These are phyloP conservation scores for Sebastes trivittatus DNA, from an alignment of 2,797 vertebrate species.

Conservation along the genomic window DNA sequence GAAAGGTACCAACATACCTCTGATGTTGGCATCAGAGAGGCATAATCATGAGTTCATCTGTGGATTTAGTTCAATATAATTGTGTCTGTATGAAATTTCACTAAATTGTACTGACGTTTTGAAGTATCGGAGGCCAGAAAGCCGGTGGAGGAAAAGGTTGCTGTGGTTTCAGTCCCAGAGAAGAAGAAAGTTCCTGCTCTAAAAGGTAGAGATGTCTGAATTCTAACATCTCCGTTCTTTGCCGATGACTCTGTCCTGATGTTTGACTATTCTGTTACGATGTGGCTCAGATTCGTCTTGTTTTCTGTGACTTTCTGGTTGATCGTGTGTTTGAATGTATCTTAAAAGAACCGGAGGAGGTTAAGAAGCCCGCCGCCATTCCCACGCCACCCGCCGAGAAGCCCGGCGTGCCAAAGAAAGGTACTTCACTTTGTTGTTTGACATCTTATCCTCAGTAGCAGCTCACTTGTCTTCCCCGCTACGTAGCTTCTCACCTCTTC, in stretches of 20 bases:
- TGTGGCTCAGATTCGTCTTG: background rate
- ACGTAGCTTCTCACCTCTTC: conserved; percentile 9
- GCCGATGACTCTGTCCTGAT: background rate
- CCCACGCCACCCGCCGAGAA: conserved; percentile 35
- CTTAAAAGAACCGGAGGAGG: conserved; percentile 64
- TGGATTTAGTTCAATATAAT: background rate
- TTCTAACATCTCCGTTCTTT: background rate
- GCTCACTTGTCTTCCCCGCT: background rate
- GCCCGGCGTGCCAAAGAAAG: conserved; percentile 65
- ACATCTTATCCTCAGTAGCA: background rate
- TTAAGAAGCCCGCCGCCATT: conserved; percentile 42
- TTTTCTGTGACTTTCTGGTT: conserved; percentile 3
- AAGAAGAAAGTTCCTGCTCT: conserved; percentile 60
- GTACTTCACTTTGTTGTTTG: conserved; percentile 45
- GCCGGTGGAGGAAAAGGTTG: conserved; percentile 76
- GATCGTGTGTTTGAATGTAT: conserved; percentile 51
- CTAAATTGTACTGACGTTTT: conserved; percentile 42
- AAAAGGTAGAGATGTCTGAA: conserved; percentile 75
- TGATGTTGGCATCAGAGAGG: conserved; percentile 6
- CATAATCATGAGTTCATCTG: background rate
- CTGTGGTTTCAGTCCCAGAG: conserved; percentile 69
- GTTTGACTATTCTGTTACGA: background rate
- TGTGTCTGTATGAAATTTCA: conserved; percentile 17
- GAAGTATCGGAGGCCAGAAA: conserved; percentile 72
- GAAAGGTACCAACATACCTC: conserved; percentile 74